Conservation (phyloP, 92 coral and sea anemone species). For the Micromussa lordhowensis region DNA sequence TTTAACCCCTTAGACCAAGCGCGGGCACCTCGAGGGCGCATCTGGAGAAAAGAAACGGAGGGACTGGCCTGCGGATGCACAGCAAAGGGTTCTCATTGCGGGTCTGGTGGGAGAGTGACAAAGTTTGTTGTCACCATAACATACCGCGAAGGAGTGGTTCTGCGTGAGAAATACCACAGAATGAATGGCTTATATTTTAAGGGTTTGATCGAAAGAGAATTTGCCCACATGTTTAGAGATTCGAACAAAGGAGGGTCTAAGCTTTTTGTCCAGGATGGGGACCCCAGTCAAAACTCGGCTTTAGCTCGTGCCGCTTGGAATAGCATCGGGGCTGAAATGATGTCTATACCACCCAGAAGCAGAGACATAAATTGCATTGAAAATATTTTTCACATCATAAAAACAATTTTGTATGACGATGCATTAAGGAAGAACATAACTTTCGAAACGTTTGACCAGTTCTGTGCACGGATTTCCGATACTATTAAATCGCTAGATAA, state of each 20-base stretch:
- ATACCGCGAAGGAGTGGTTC: constrained; percentile 35
- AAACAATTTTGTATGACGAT: not conserved
- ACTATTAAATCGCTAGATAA: constrained; percentile 21
- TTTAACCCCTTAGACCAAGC: constrained; percentile 22
- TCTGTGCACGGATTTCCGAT: not conserved
- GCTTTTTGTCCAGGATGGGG: constrained; percentile 26
- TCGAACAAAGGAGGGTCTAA: not conserved
- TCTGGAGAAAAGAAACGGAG: constrained; percentile 10
- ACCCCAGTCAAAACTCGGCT: constrained; percentile 12
- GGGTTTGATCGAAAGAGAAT: constrained; percentile 10
- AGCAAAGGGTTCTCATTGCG: constrained; percentile 17
- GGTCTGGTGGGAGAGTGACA: constrained; percentile 18
- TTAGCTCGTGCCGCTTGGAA: not conserved
- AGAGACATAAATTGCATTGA: not conserved
- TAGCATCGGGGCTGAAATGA: not conserved
- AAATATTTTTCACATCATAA: not conserved
- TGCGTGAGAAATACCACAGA: constrained; percentile 26
- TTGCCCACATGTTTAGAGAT: not conserved
- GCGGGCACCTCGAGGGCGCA: constrained; percentile 1
- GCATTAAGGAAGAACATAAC: constrained; percentile 20
- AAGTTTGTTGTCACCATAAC: constrained; percentile 10
- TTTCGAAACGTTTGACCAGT: constrained; percentile 7
- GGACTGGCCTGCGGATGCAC: not conserved
- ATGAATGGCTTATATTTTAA: constrained; percentile 32
- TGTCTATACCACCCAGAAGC: constrained; percentile 23